Percentiles rank a stretch among this genome's conserved stretches.
Evolutionary conservation across 2,797 vertebrate species (phyloP).

Genomic region (Pantherophis alleghaniensis): DNA sequence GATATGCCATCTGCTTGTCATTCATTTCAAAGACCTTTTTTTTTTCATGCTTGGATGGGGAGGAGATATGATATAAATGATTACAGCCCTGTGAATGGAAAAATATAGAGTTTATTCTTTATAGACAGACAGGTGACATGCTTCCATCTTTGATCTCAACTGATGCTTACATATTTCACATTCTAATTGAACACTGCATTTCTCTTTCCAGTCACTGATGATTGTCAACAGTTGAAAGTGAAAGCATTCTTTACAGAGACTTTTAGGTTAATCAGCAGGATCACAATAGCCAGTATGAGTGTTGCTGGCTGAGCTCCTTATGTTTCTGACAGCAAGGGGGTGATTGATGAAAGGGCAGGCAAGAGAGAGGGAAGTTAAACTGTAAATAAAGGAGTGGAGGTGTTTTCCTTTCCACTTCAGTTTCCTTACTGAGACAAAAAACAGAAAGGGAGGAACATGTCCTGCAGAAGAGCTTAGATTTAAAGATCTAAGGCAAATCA

Average conservation of each 20-base stretch:
- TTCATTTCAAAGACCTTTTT: conserved; percentile 27
- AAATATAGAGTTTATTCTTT: conserved; percentile 26
- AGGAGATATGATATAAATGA: conserved; percentile 27
- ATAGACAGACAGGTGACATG: conserved; percentile 32
- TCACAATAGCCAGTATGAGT: conserved; percentile 10
- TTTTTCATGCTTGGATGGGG: conserved; percentile 13
- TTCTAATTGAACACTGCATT: conserved; percentile 1
- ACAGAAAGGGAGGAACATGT: background rate
- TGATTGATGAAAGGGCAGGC: conserved; percentile 13
- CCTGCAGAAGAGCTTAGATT: background rate
- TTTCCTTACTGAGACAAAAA: background rate
- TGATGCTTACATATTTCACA: conserved; percentile 13
- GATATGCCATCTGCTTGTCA: conserved; percentile 47
- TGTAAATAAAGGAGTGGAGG: background rate
- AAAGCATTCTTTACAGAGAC: conserved; percentile 3
- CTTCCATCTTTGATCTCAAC: conserved; percentile 3
- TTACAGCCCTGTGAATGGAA: background rate
- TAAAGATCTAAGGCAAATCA: background rate
- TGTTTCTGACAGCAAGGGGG: conserved; percentile 6
- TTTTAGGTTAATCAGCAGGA: conserved; percentile 26
- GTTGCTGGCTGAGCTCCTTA: background rate
- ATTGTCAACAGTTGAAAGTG: background rate
- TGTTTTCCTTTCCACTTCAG: background rate
- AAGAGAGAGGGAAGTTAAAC: conserved; percentile 20
- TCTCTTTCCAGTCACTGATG: conserved; percentile 14